A percentile compares a stretch with the other conserved stretches of the same genome.
phyloP scores from a whole-genome alignment of 2,797 vertebrate species.

The Crax fasciolata region DNA sequence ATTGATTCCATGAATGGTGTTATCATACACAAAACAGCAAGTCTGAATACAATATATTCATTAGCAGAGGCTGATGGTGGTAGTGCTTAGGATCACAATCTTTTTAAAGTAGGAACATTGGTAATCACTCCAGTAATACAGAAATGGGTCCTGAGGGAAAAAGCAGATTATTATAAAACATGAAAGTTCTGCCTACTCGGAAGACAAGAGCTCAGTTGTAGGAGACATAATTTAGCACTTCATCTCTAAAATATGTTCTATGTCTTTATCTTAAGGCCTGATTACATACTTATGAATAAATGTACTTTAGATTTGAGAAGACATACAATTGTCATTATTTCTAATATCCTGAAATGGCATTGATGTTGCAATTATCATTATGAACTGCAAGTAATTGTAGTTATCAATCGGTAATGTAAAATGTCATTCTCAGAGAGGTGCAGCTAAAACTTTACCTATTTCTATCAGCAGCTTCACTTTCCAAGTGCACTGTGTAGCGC shows the following conservation, averaged over 20 bases:
- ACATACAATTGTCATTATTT: background rate
- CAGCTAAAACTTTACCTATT: background rate
- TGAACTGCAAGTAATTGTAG: background rate
- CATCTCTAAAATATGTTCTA: background rate
- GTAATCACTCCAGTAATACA: background rate
- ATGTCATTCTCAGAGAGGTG: background rate
- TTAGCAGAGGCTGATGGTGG: background rate
- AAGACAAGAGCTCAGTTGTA: background rate
- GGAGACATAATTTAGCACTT: background rate
- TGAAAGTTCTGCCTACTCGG: background rate
- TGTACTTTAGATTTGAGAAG: background rate
- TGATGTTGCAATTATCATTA: background rate
- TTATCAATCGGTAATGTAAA: background rate
- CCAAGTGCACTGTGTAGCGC: background rate
- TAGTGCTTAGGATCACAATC: background rate
- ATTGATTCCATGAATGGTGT: background rate
- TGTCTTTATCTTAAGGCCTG: background rate
- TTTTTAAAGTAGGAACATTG: background rate
- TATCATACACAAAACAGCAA: background rate
- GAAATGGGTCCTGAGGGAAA: background rate
- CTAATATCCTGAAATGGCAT: background rate
- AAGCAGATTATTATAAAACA: background rate
- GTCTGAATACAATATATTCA: background rate
- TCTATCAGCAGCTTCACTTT: background rate
- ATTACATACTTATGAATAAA: background rate